phyloP scores from a whole-genome alignment of 1,140 invertebrate genomes.

The Drosophila ananassae region DNA sequence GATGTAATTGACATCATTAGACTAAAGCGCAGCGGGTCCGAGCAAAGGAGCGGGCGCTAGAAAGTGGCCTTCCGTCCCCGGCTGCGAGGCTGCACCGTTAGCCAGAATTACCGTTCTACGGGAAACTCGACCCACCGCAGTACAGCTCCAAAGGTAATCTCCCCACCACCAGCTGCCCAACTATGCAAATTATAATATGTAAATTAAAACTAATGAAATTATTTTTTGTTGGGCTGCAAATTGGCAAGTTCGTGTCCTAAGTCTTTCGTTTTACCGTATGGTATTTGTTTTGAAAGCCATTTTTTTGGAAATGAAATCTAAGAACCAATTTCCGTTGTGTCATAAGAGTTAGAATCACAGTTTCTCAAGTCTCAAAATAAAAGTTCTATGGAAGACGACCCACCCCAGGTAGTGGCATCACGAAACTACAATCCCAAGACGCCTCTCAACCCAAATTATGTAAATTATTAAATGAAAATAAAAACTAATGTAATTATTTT shows the following conservation, averaged over 20 bases:
- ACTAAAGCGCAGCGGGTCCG: conserved; percentile 70
- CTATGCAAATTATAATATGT: conserved; percentile 2
- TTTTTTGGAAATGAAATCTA: background rate
- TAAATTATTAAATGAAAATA: conserved; percentile 60
- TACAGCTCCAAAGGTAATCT: background rate
- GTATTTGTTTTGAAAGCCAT: too few species aligned
- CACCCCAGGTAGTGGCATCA: conserved; percentile 8
- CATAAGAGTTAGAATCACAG: background rate
- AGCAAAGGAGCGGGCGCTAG: conserved; percentile 59
- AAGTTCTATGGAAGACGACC: conserved; percentile 28
- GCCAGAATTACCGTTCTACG: conserved; percentile 16
- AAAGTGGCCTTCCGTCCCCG: conserved; percentile 56
- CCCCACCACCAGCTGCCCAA: background rate
- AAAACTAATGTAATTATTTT: conserved; percentile 63
- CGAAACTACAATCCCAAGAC: conserved; percentile 13
- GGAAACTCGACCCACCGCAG: conserved; percentile 12
- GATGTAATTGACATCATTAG: conserved; percentile 81
- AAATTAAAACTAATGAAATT: conserved; percentile 2
- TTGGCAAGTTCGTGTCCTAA: conserved; percentile 25
- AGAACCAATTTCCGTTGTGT: background rate
- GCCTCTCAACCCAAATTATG: conserved; percentile 44
- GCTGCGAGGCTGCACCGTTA: conserved; percentile 41
- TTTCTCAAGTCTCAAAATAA: conserved; percentile 8
- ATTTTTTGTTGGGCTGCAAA: background rate
- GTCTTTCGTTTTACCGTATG: conserved; percentile 16